These are phyloP conservation scores for Sebastes alutus DNA, from an alignment of 2,797 vertebrate genomes.

Conservation along the genomic window DNA sequence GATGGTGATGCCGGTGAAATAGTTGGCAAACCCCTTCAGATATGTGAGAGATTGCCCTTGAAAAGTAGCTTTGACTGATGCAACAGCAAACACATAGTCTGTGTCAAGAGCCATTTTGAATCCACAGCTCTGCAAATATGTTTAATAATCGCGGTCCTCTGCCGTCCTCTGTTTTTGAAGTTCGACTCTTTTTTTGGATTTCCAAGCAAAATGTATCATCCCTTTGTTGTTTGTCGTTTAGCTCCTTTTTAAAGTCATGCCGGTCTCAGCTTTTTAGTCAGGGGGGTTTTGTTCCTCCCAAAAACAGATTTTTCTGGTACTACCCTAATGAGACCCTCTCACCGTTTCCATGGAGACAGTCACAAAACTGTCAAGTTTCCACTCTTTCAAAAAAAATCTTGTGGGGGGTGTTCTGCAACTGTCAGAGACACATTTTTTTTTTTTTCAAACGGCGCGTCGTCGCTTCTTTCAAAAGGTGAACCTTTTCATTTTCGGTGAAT, in stretches of 20 bases:
- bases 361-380: slow-evolving; percentile 87
- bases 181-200: slow-evolving; percentile 56
- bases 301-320: slow-evolving; percentile 75
- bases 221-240: slow-evolving; percentile 59
- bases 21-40: slow-evolving; percentile 52
- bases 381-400: slow-evolving; percentile 77
- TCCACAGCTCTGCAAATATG: slow-evolving; percentile 59
- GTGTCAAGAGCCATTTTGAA: slow-evolving; percentile 65
- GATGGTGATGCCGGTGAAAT: slow-evolving; percentile 42
- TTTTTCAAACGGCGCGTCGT: slow-evolving; percentile 67
- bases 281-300: slow-evolving; percentile 56
- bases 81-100: slow-evolving; percentile 61
- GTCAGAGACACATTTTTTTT: slow-evolving; percentile 82
- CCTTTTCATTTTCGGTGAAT: slow-evolving; percentile 76
- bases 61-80: slow-evolving; percentile 64
- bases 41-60: slow-evolving; percentile 62
- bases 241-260: slow-evolving; percentile 57
- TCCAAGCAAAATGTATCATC: slow-evolving; percentile 44
- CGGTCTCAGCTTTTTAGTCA: slow-evolving; percentile 63
- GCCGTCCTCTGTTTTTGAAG: slow-evolving; percentile 59
- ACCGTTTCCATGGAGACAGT: slow-evolving; percentile 85
- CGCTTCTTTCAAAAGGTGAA: slow-evolving; percentile 75
- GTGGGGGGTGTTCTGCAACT: slow-evolving; percentile 76
- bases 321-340: slow-evolving; percentile 83
- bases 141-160: slow-evolving; percentile 56